Base-by-base conservation (phyloP, 2,797 vertebrate species). In the Girardinus metallicus region DNA sequence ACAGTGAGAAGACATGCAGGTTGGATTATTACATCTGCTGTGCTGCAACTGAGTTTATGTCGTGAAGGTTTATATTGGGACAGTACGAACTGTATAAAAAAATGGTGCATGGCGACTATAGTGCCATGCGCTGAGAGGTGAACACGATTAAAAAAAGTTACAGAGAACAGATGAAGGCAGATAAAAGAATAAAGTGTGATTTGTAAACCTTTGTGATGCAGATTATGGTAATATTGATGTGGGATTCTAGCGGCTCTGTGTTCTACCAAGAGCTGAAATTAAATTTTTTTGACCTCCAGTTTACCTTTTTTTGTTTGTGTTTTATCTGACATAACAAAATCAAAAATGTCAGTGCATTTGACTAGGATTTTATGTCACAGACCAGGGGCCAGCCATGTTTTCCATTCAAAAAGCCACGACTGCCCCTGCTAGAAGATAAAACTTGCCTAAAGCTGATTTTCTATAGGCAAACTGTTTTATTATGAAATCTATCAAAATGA, bases 1-100 rank as follows among this genome's bases (percentile, higher is more conserved):
- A 88, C 80, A 75, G 79, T 82, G 60, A 82, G 75, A 77, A 82
- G 73, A 82, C 85, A 70, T 81, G 80, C 26, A 76, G 39, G 78
- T 80, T 79, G 72, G 44, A 62, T 80, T 81, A 76, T 82, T 76
- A 77, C 41, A 80, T 62, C 74, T 51, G 47, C 36, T 84, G 0
- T 1, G 53, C 46, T 75, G 39, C 34, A 62, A 73, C 57, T 86
- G 72, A 87, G 2, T 47, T 70, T 75, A 70, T 76, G 64, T 3
- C 16, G 3, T 31, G 31, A 10, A 60, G 60, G 34, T 46, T 29
- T 82, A 41, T 2, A 39, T n/a, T n/a, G n/a, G n/a, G n/a, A n/a
- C 23, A 53, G 51, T 51, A 23, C 4, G 49, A 51, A 23, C 49
- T 18, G 18, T 51, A 51, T 51, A 51, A 51, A 49, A 46, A 23